Percentiles rank a stretch among this genome's conserved stretches.
phyloP scores from a whole-genome alignment of 2,888 invertebrate genomes.

The Thysanoteuthis rhombus region DNA sequence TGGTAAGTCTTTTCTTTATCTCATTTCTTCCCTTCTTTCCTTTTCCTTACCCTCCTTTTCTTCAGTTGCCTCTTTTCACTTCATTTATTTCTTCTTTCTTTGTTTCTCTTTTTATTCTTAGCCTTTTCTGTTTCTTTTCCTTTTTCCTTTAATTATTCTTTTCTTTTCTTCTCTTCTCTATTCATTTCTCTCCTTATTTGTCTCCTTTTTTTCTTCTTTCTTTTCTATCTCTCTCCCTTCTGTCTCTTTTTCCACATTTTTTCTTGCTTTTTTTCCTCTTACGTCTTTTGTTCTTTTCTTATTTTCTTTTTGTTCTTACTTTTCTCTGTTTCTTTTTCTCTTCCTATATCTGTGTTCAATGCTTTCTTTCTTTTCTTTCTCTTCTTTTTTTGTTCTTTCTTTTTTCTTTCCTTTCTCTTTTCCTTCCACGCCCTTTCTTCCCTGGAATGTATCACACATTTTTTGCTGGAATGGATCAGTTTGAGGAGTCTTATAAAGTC shows the following conservation, averaged over 20 bases:
- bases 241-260: neutral
- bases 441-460: too few species aligned
- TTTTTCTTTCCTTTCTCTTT: too few species aligned
- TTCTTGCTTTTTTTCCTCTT: neutral
- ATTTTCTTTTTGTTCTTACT: neutral
- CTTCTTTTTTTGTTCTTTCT: neutral
- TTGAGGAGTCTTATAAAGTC: too few species aligned
- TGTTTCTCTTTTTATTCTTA: neutral
- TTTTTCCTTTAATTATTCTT: neutral
- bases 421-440: too few species aligned
- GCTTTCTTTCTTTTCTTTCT: neutral
- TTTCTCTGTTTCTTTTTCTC: neutral
- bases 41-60: neutral
- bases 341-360: neutral
- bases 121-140: neutral
- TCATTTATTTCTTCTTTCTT: neutral
- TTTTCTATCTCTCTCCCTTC: neutral
- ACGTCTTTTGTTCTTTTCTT: rapidly evolving
- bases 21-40: neutral
- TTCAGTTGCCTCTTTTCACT: too few species aligned
- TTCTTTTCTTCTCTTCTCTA: neutral
- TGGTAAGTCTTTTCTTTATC: neutral
- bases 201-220: neutral
- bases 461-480: too few species aligned
- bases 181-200: neutral